Evolutionary conservation across 2,113 vertebrate genomes (phyloP).

Genomic region (Pristiophorus japonicus): DNA sequence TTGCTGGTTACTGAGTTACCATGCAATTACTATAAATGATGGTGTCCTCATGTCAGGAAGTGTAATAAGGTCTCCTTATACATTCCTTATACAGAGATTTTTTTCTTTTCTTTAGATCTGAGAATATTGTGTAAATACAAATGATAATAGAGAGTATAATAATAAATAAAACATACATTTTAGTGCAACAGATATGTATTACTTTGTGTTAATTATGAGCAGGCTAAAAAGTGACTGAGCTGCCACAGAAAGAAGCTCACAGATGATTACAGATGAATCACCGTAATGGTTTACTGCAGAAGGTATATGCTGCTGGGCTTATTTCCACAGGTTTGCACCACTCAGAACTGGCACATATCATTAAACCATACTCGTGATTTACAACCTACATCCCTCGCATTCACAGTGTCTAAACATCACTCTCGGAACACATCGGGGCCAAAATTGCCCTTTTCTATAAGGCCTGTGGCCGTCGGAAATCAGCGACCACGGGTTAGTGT

Average conservation of each 20-base stretch:
- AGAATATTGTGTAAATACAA: not conserved
- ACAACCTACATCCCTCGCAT: not conserved
- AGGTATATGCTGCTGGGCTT: not conserved
- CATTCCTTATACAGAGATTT: not conserved
- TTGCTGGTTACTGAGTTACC: not conserved
- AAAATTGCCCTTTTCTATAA: no score
- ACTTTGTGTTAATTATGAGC: not conserved
- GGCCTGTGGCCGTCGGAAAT: no score
- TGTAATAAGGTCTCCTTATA: not conserved
- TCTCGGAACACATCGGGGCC: not conserved
- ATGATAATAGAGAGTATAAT: not conserved
- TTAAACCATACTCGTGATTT: not conserved
- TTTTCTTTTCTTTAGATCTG: not conserved
- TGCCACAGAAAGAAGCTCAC: not conserved
- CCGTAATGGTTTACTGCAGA: not conserved
- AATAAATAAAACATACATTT: not conserved
- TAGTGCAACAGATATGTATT: not conserved
- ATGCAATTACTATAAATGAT: not conserved
- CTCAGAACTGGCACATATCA: not conserved
- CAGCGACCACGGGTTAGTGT: no score
- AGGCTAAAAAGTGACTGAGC: not conserved
- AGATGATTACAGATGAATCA: not conserved
- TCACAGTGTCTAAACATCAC: not conserved
- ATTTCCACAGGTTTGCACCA: not conserved
- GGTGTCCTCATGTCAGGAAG: not conserved